Base-by-base conservation (phyloP, 2,113 vertebrate genomes). In the Phalacrocorax aristotelis region DNA sequence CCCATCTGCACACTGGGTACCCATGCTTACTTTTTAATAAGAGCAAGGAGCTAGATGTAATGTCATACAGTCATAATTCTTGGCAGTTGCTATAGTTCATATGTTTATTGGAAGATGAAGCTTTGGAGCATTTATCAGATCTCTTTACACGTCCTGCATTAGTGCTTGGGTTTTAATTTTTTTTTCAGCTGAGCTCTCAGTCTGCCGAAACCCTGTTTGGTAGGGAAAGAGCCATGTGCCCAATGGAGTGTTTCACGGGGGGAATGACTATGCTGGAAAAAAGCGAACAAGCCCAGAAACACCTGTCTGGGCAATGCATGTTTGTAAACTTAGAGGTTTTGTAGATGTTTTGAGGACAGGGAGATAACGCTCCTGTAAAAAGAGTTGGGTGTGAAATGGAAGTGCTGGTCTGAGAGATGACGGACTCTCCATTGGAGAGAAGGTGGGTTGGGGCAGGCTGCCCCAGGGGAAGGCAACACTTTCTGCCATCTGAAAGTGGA, bases 111-210 rank as follows among this genome's bases (percentile, higher is more conserved):
- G 95, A 97, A 95, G 87, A 80, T 88, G 93, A 91, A 70, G 94
- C 87, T 97, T 93, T 97, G 91, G 88, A 97, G 83, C 79, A 32
- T 93, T 94, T 97, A 97, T 96, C 77, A 95, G 93, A 97, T 96
- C 81, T 97, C 91, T 96, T 96, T 79, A 49, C 0, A 58, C 95
- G 97, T 95, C 87, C 91, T 97, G 93, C 92, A 83, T 96, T 87
- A 97, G 84, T 74, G 75, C 95, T 96, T 80, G 82, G 81, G 70
- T 3, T 36, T 83, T 38, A 38, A 38, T 7, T 46, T 48, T 48
- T 46, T 85, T 91, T 90, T 20, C 65, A 86, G 38, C 85, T 96
- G 72, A 90, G 69, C 83, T 96, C 36, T 77, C 72, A 80, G 51
- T 51, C 69, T 89, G 52, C 52, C 3, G 10, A 70, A 76, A 32